Percentiles rank a stretch among this genome's conserved stretches.
These are phyloP conservation scores for Drosophila ustulata DNA, from an alignment of 2,888 invertebrate species.

Conservation along the genomic window DNA sequence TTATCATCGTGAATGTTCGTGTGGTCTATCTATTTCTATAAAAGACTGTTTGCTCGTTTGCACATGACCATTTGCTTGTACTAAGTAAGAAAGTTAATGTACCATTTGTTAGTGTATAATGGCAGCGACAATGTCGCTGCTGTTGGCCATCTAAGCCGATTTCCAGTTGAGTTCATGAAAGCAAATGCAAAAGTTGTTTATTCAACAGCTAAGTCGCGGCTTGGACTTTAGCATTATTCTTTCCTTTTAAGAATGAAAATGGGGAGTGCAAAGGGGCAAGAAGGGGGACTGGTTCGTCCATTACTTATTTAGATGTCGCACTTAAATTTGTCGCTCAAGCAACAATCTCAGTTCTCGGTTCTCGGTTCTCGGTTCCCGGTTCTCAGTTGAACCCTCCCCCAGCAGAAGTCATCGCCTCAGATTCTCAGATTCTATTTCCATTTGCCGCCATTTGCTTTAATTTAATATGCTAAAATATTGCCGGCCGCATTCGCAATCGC, in stretches of 20 bases:
- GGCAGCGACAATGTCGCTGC: conserved; percentile 39
- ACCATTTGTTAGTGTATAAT: conserved; percentile 30
- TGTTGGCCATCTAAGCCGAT: conserved; percentile 66
- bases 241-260: conserved; percentile 27
- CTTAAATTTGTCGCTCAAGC: conserved; percentile 75
- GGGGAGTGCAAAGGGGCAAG: neutral
- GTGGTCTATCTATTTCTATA: no score
- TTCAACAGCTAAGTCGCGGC: conserved; percentile 72
- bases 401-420: conserved; percentile 21
- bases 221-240: conserved; percentile 49
- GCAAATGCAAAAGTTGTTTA: conserved; percentile 76
- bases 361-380: neutral
- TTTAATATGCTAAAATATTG: conserved; percentile 79
- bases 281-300: conserved; percentile 16
- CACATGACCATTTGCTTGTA: neutral
- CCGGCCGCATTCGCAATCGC: conserved; percentile 59
- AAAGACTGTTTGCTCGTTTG: no score
- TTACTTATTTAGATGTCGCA: conserved; percentile 76
- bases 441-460: conserved; percentile 70
- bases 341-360: conserved; percentile 18
- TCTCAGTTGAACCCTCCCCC: conserved; percentile 1
- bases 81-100: conserved; percentile 7
- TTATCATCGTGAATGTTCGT: no score
- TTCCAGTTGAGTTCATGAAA: conserved; percentile 69
- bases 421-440: conserved; percentile 31